Percentiles rank a stretch among this genome's conserved stretches.
Evolutionary conservation across 2,113 vertebrate genomes (phyloP).

Genomic region (Ceuthmochares aereus): DNA sequence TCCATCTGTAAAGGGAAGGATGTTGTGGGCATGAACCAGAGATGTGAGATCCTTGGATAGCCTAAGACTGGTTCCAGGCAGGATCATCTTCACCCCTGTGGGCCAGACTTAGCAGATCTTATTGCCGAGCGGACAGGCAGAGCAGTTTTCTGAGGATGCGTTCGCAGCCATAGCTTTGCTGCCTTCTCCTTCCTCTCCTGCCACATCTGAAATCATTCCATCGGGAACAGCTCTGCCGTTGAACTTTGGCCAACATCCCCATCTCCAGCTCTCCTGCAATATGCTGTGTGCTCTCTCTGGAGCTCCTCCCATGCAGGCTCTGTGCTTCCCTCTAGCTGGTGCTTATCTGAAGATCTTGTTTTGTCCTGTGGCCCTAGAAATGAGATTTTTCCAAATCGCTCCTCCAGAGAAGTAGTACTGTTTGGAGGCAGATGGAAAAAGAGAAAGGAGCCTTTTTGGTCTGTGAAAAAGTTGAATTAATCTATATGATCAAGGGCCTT

Average conservation of each 20-base stretch:
- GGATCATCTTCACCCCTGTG: not conserved
- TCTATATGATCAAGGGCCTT: not conserved
- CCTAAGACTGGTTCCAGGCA: not conserved
- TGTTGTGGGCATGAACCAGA: not conserved
- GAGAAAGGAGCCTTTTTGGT: not conserved
- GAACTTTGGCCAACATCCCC: not conserved
- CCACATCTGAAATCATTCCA: not conserved
- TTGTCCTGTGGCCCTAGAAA: not conserved
- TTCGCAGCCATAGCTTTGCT: not conserved
- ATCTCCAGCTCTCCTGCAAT: not conserved
- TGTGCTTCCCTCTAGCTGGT: fast-evolving
- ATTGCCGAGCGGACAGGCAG: not conserved
- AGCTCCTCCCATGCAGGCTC: not conserved
- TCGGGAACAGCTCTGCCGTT: not conserved
- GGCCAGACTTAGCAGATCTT: not conserved
- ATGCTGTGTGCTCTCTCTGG: fast-evolving
- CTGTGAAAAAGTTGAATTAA: not conserved
- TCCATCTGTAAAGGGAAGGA: not conserved
- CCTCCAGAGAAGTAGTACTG: not conserved
- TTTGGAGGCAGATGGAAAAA: not conserved
- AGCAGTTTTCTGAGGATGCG: not conserved
- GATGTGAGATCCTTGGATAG: not conserved
- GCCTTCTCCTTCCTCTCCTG: not conserved
- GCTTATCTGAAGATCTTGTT: not conserved
- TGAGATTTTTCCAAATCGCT: not conserved